Evolutionary conservation across 2,797 vertebrate genomes (phyloP), one percentile per base, ranked within the genome.

Genomic region (Gallinago solitaria): DNA sequence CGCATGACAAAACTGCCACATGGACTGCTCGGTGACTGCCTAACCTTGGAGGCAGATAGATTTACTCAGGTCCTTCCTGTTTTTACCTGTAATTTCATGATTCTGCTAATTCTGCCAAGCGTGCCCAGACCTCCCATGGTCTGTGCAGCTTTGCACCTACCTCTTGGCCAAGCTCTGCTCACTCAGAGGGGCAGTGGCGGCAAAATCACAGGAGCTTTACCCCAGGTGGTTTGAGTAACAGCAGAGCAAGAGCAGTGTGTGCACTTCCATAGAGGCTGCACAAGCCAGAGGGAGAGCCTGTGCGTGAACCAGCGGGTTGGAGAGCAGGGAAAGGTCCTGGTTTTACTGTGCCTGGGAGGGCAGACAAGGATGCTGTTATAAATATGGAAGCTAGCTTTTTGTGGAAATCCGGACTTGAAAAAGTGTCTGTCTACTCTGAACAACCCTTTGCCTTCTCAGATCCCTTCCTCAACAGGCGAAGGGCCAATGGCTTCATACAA

Each of bases 401-500:
- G 35, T 76, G 76, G 64, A 75, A 89, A 51, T 79, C 20, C 12
- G 17, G 8, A 48, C n/a, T 63, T 56, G 30, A 18, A 60, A 54
- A 87, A 53, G 9, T 77, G 8, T 41, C 33, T 45, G 3, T 45
- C 35, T 76, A 5, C 47, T 82, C 75, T 95, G 81, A 93, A 33
- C 64, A 89, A 89, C 8, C 1, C 2, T 14, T 95, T 95, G 87
- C 65, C 54, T 96, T 97, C 68, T 37, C 95, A 98, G 98, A 80
- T 89, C 98, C 98, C 67, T 98, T 98, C 90, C 47, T 98, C 73
- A 98, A 95, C 92, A 97, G 97, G 83, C 95, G 96, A 89, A 94
- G 97, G 14, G 98, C 98, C 60, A 97, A 97, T 51, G 96, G 87
- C 88, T 98, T 98, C 83, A 98, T 98, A 10, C 97, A 93, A 50